phyloP scores from a whole-genome alignment of 2,113 vertebrate species.

The Oryzias celebensis region DNA sequence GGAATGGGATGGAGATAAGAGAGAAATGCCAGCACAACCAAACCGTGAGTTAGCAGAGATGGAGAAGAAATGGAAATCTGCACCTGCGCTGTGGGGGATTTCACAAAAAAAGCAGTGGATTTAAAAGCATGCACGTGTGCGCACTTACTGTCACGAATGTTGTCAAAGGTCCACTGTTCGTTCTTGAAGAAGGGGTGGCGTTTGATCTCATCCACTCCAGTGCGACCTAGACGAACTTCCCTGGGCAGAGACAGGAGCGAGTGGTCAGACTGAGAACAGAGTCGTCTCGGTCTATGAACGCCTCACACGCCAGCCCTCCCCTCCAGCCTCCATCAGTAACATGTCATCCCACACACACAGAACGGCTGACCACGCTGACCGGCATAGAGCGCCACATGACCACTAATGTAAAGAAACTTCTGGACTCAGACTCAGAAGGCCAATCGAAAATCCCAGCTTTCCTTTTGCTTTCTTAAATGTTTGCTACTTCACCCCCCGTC shows the following conservation, averaged over 20 bases:
- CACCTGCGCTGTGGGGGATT: constrained; percentile 6
- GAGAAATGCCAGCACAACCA: background rate
- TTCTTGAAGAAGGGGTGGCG: constrained; percentile 94
- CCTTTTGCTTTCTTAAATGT: constrained; percentile 3
- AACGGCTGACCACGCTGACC: constrained; percentile 44
- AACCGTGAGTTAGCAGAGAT: constrained; percentile 11
- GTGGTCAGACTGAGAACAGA: constrained; percentile 28
- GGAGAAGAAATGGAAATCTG: constrained; percentile 10
- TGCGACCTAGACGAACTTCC: constrained; percentile 92
- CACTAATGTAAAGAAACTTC: constrained; percentile 31
- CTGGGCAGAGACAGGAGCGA: constrained; percentile 75
- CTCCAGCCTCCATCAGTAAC: constrained; percentile 46
- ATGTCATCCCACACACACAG: constrained; percentile 53
- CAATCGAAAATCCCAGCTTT: constrained; percentile 4
- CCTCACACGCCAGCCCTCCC: constrained; percentile 36
- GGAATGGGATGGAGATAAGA: constrained; percentile 39
- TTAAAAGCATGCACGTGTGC: background rate
- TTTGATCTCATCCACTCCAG: constrained; percentile 94
- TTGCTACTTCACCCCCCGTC: constrained; percentile 10
- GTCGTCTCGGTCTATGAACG: constrained; percentile 15
- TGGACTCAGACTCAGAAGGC: constrained; percentile 16
- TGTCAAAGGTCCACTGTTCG: constrained; percentile 97
- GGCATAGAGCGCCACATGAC: constrained; percentile 49
- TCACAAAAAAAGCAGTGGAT: background rate
- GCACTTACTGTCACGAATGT: constrained; percentile 94